Percentiles rank a stretch among this genome's conserved stretches.
phyloP scores from a whole-genome alignment of 2,888 invertebrate species.

The Plagodis pulveraria region DNA sequence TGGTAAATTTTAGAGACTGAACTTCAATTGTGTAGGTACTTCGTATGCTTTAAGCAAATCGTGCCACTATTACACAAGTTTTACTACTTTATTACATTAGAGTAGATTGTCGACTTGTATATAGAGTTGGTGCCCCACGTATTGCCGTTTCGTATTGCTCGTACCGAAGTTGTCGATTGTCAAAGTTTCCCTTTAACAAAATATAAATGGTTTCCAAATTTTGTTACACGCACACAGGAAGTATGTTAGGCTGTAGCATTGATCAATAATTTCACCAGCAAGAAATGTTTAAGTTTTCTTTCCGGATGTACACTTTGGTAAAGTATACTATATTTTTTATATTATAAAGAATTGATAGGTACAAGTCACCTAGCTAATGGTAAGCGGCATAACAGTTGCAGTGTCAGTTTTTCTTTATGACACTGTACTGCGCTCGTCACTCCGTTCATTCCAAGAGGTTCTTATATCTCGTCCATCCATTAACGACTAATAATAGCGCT shows the following conservation, averaged over 20 bases:
- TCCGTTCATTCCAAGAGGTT: no score
- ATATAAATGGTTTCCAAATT: slow-evolving; percentile 30
- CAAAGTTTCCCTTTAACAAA: slow-evolving; percentile 27
- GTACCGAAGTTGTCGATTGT: slow-evolving; percentile 24
- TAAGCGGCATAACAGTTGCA: no score
- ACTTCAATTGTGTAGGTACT: no score
- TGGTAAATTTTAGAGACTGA: no score
- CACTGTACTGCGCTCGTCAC: no score
- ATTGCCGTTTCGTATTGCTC: slow-evolving; percentile 11
- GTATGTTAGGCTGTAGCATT: slow-evolving; percentile 22
- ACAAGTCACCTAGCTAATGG: no score
- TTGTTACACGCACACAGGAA: slow-evolving; percentile 31
- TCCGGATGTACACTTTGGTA: slow-evolving; percentile 9
- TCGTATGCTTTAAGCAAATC: not conserved
- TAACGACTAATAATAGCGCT: no score
- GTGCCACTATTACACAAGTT: slow-evolving; percentile 21
- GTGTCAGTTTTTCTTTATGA: no score
- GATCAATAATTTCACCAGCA: slow-evolving; percentile 30
- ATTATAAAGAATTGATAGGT: no score
- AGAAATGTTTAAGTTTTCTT: slow-evolving; percentile 27
- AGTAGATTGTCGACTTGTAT: slow-evolving; percentile 16
- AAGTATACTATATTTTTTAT: no score
- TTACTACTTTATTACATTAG: slow-evolving; percentile 11
- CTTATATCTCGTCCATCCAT: no score
- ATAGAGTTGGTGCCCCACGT: slow-evolving; percentile 12